Evolutionary conservation across 2,888 invertebrate genomes (phyloP).

Genomic region (Onthophagus sagittarius): DNA sequence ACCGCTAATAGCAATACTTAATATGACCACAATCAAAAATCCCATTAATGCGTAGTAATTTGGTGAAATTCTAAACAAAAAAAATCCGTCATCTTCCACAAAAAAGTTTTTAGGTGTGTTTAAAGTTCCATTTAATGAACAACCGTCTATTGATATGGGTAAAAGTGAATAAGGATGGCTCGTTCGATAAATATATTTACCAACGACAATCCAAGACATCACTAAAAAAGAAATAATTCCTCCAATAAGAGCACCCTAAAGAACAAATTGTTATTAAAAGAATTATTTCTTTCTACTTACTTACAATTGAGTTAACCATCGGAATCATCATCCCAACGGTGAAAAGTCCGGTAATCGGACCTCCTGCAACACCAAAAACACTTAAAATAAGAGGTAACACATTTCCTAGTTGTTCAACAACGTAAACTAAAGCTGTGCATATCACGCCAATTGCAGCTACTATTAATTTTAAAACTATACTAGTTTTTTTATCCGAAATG

Average conservation of each 20-base stretch:
- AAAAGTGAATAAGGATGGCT: constrained; percentile 39
- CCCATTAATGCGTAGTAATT: constrained; percentile 67
- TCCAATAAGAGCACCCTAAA: constrained; percentile 40
- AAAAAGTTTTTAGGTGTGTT: background rate
- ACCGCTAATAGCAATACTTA: constrained; percentile 62
- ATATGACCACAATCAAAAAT: constrained; percentile 55
- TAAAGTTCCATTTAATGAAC: constrained; percentile 14
- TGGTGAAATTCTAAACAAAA: constrained; percentile 63
- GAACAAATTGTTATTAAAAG: background rate
- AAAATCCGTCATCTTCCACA: constrained; percentile 36
- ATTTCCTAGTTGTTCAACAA: constrained; percentile 62
- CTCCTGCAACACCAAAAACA: constrained; percentile 60
- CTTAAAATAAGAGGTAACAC: constrained; percentile 62
- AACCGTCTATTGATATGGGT: constrained; percentile 26
- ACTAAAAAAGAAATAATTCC: constrained; percentile 25
- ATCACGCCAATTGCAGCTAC: constrained; percentile 56
- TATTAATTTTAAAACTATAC: constrained; percentile 56
- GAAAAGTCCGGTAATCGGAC: constrained; percentile 63
- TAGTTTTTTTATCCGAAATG: constrained; percentile 52
- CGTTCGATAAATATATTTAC: constrained; percentile 35
- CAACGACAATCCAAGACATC: constrained; percentile 36
- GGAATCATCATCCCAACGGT: constrained; percentile 64
- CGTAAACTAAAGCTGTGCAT: constrained; percentile 67
- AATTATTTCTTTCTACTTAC: constrained; percentile 41
- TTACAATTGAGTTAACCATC: constrained; percentile 57